Evolutionary conservation across 2,888 invertebrate genomes (phyloP), one percentile per base, ranked within the genome.

Genomic region (Dynastes tityus): DNA sequence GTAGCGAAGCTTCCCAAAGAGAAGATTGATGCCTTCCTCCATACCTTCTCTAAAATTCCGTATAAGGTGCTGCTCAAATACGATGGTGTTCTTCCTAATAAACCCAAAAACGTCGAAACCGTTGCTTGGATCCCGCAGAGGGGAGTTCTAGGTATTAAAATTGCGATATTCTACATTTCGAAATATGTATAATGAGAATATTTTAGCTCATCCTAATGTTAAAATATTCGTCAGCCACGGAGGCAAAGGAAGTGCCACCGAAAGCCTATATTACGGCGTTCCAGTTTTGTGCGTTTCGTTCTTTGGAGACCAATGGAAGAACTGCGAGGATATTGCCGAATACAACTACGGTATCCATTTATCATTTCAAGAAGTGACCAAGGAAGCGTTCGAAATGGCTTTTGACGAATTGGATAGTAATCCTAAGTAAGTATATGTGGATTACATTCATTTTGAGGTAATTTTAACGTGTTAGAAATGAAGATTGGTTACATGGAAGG

Each of bases 201-300:
- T 4, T 79, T 74, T 80, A 90, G 90, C 89, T 9, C 92, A 92
- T 85, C 87, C 88, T 3, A 91, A 91, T 71, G 88, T 91, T 0
- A 89, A 89, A 80, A 84, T 90, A 0, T 92, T 93, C 82, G 90
- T 93, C 77, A 91, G 91, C 13, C 91, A 92, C 83, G 92, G 91
- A 29, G 92, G 92, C 0, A 86, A 91, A 58, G 89, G 92, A 82
- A 91, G 91, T 80, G 87, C 90, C 9, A 90, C 90, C 78, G 92
- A 92, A 84, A 89, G 91, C 0, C 87, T 91, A 32, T 88, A 89
- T 76, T 77, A 67, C 64, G 83, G 82, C 13, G 82, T 82, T 9
- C 83, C 83, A 6, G 79, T 82, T 79, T 58, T 83, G 49, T 79
- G 80, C 53, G 80, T 83, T 22, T 80, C 82, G 6, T 68, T 82